Evolutionary conservation across 2,113 vertebrate species (phyloP), one percentile per base, ranked within the genome.

Genomic region (Castor canadensis): DNA sequence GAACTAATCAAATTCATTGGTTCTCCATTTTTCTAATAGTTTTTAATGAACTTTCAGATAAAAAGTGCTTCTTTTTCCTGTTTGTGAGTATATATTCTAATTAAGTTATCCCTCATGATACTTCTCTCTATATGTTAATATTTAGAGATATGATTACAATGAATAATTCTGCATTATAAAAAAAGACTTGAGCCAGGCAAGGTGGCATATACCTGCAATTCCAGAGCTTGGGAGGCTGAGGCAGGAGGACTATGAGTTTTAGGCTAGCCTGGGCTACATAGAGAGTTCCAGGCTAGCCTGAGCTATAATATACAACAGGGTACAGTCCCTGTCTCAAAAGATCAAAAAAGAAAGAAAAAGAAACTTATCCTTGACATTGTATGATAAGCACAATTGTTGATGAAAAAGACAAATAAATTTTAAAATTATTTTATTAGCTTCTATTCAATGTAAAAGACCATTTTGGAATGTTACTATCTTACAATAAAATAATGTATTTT

Each of bases 391-490:
- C 54, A 52, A 66, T 20, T 88, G 60, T 12, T 69, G 85, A 13
- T 92, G 92, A 92, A 80, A 86, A 89, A 93, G 66, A 60, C 15
- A 93, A 95, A 90, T 92, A 82, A 35, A 60, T 80, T 0, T 49
- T 45, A 95, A 96, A 80, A 94, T 81, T 40, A 95, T 52, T 66
- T 10, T n/a, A 87, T 49, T 30, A 56, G 15, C 67, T 43, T 1
- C 24, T 93, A 95, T 95, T 73, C 84, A 64, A 49, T 81, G 16
- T 91, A 93, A 96, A 95, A 95, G 73, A 2, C 26, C 20, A 30
- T 94, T 97, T 24, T 94, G 15, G 60, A 72, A 60, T 86, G 92
- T 52, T 28, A 7, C 64, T 43, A 38, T 30, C 30, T 95, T 95
- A 76, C 32, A 79, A 49, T 9, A 56, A 84, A 54, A 45, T n/a